Base-by-base conservation (phyloP, 1,140 invertebrate species). In the Pomphorhynchus laevis region DNA sequence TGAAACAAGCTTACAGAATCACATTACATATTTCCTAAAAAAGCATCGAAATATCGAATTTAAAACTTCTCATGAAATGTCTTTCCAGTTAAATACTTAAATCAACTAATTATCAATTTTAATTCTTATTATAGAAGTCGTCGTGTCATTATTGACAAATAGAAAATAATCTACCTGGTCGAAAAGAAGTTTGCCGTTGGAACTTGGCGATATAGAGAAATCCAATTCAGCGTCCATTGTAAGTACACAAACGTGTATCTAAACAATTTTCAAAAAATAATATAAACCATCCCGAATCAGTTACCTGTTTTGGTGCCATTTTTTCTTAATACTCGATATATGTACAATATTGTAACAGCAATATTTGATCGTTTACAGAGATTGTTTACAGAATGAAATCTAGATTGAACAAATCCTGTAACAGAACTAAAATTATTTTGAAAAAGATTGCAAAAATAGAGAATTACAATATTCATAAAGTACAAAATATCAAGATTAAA, bases 151-250 rank as follows among this genome's bases (percentile, higher is more conserved):
- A 16, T 11, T 16, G 9, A 35, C 34, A 35, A 20, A 9, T 11
- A 21, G 9, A 6, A 8, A 29, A 31, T 8, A 9, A 9, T n/a
- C 41, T 53, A 65, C 64, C 64, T 98, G 89, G 59, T 98, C 89
- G 60, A 95, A 98, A 16, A 98, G 68, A 61, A 95, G 86, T 62
- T 95, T 95, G 50, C 89, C 89, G 34, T 86, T 93, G 45, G 89
- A 98, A 51, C 72, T 84, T 53, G 74, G 74, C 67, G 95, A 86
- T 68, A 98, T 98, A 58, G 84, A 79, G 67, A 98, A 98, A 67
- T 98, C 86, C 68, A 98, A 66, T 65, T 98, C 89, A 50, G 89
- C 86, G 65, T 98, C 89, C 80, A 98, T 93, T 52, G 89, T 95
- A 53, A 77, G 86, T 61, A 95, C 82, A 56, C 82, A 72, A 48